Evolutionary conservation across 2,888 invertebrate species (phyloP).

Genomic region (Hemistola chrysoprasaria): DNA sequence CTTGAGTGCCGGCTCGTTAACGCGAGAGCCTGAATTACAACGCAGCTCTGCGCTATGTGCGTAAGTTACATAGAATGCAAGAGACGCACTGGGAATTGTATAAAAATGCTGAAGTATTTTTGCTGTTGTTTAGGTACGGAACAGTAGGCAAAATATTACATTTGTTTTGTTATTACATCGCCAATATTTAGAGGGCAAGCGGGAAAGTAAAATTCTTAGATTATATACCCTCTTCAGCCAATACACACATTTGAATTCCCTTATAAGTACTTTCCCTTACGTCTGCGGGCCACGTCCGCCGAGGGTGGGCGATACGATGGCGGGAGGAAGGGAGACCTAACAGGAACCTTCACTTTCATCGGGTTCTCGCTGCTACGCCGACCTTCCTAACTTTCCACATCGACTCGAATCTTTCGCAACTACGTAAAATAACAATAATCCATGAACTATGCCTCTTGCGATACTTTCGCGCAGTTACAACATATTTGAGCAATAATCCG

Average conservation of each 20-base stretch:
- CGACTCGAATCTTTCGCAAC: slow-evolving; percentile 40
- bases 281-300: slow-evolving; percentile 49
- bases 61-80: slow-evolving; percentile 53
- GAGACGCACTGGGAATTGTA: slow-evolving; percentile 39
- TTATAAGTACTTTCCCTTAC: slow-evolving; percentile 53
- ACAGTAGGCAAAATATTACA: no score
- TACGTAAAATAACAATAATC: slow-evolving; percentile 21
- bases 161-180: no score
- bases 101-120: slow-evolving; percentile 21
- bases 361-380: slow-evolving; percentile 43
- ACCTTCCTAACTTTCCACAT: slow-evolving; percentile 58
- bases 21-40: slow-evolving; percentile 68
- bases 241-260: slow-evolving; percentile 23
- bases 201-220: slow-evolving; percentile 11
- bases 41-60: slow-evolving; percentile 54
- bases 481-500: slow-evolving; percentile 9
- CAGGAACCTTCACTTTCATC: slow-evolving; percentile 63
- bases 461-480: slow-evolving; percentile 19
- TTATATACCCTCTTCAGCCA: slow-evolving; percentile 20
- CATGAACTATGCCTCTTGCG: slow-evolving; percentile 19
- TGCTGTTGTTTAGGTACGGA: background rate
- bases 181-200: background rate
- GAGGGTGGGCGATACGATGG: slow-evolving; percentile 31
- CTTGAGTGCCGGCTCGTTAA: slow-evolving; percentile 73
- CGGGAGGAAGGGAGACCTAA: slow-evolving; percentile 30